Evolutionary conservation across 2,113 vertebrate genomes (phyloP).

Genomic region (Ciconia boyciana): DNA sequence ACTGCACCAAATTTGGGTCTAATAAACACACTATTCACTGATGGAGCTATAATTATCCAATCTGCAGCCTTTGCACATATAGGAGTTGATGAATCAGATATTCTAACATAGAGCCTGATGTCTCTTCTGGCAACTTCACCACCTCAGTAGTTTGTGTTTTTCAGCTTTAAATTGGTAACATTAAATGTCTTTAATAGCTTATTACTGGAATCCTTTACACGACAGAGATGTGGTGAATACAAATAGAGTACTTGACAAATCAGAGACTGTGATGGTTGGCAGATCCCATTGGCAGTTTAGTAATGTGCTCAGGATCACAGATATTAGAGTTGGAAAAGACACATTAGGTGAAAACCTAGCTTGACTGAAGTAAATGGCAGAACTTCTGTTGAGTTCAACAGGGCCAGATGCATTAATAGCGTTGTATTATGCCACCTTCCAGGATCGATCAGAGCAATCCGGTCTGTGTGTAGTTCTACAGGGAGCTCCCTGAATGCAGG

Average conservation of each 20-base stretch:
- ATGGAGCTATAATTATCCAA: conserved; percentile 53
- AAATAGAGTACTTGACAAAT: conserved; percentile 47
- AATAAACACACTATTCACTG: conserved; percentile 49
- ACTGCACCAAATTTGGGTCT: conserved; percentile 21
- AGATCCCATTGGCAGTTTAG: conserved; percentile 26
- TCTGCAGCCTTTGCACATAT: conserved; percentile 57
- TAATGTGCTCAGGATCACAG: conserved; percentile 15
- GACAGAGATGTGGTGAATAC: conserved; percentile 41
- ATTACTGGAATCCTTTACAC: conserved; percentile 55
- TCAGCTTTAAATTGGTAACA: conserved; percentile 59
- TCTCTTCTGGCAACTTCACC: conserved; percentile 57
- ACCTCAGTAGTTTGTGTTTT: conserved; percentile 57
- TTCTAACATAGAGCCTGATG: conserved; percentile 33
- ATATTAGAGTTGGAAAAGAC: background rate
- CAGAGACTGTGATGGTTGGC: conserved; percentile 30
- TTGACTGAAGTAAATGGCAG: background rate
- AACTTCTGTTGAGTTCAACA: background rate
- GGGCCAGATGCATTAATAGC: background rate
- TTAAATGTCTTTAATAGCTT: conserved; percentile 64
- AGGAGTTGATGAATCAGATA: conserved; percentile 45
- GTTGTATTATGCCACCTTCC: background rate
- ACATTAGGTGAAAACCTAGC: background rate
- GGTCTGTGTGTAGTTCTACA: background rate
- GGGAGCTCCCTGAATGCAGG: background rate
- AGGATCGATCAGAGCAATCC: background rate